phyloP scores from a whole-genome alignment of 2,797 vertebrate genomes.

The Syngnathus acus region DNA sequence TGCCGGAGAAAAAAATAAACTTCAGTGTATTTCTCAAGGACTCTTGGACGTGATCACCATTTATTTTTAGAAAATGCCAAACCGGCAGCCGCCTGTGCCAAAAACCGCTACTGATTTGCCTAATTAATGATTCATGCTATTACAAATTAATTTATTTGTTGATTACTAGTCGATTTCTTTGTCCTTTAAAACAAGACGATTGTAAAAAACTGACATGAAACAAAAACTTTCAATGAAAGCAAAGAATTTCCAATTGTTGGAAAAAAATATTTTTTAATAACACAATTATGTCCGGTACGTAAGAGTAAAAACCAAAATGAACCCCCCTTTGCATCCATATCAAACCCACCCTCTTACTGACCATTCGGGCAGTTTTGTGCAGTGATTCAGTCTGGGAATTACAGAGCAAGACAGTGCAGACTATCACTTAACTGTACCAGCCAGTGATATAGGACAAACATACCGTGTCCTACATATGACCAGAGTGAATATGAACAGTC shows the following conservation, averaged over 20 bases:
- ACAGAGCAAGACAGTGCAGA: conserved; percentile 50
- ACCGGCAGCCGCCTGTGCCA: too few relatives aligned
- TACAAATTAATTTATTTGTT: too few relatives aligned
- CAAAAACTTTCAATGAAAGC: conserved; percentile 1
- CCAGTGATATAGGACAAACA: conserved; percentile 35
- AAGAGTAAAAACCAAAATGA: conserved; percentile 64
- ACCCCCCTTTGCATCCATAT: conserved; percentile 55
- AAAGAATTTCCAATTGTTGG: conserved; percentile 36
- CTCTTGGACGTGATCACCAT: too few relatives aligned
- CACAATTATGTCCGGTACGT: conserved; percentile 69
- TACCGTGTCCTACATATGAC: conserved; percentile 45
- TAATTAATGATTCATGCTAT: too few relatives aligned
- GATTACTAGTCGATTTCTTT: too few relatives aligned
- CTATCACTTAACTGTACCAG: conserved; percentile 48
- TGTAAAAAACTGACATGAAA: background rate
- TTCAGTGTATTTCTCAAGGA: too few relatives aligned
- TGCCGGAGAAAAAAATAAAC: too few relatives aligned
- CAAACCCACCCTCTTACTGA: conserved; percentile 64
- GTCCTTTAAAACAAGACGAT: background rate
- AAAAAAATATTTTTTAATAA: conserved; percentile 66
- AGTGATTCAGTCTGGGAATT: conserved; percentile 61
- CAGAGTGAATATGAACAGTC: conserved; percentile 52
- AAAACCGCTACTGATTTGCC: too few relatives aligned
- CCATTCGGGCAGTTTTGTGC: conserved; percentile 64
- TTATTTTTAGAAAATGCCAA: too few relatives aligned